phyloP scores from a whole-genome alignment of 1,140 invertebrate genomes.

The Pinna nobilis region DNA sequence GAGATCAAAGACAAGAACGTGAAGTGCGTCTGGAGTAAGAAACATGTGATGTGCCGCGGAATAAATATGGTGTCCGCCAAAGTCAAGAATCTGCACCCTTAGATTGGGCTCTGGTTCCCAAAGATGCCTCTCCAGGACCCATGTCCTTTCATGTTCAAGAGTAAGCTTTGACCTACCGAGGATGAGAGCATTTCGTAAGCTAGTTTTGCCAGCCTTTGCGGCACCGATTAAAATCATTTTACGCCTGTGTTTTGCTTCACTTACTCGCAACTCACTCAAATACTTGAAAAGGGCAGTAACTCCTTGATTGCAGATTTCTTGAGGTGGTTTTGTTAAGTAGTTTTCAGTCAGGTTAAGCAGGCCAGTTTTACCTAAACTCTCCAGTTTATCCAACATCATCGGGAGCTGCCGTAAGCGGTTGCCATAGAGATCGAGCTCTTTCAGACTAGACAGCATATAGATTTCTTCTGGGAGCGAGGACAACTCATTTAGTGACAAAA shows the following conservation, averaged over 20 bases:
- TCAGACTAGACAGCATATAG: constrained; percentile 55
- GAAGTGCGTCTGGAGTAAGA: constrained; percentile 72
- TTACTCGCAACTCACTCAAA: constrained; percentile 58
- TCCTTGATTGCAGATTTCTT: constrained; percentile 67
- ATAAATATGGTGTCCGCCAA: constrained; percentile 72
- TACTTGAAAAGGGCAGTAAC: constrained; percentile 56
- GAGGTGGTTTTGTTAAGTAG: constrained; percentile 63
- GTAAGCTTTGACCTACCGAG: constrained; percentile 65
- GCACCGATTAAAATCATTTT: constrained; percentile 71
- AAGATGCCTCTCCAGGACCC: constrained; percentile 68
- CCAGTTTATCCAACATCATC: constrained; percentile 62
- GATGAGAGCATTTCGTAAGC: constrained; percentile 65
- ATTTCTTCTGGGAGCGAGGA: constrained; percentile 58
- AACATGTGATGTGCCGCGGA: constrained; percentile 73
- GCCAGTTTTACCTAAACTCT: constrained; percentile 52
- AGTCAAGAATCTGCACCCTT: constrained; percentile 72
- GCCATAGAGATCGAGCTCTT: constrained; percentile 58
- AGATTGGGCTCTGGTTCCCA: constrained; percentile 69
- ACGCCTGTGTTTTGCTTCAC: constrained; percentile 63
- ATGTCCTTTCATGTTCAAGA: constrained; percentile 65
- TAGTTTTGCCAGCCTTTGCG: constrained; percentile 68
- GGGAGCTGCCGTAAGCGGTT: constrained; percentile 70
- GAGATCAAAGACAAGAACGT: constrained; percentile 74
- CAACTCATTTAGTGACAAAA: constrained; percentile 58
- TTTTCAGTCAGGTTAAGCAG: constrained; percentile 63